A percentile compares a stretch with the other conserved stretches of the same genome.
phyloP scores from a whole-genome alignment of 2,797 vertebrate species.

The Podarcis siculus region DNA sequence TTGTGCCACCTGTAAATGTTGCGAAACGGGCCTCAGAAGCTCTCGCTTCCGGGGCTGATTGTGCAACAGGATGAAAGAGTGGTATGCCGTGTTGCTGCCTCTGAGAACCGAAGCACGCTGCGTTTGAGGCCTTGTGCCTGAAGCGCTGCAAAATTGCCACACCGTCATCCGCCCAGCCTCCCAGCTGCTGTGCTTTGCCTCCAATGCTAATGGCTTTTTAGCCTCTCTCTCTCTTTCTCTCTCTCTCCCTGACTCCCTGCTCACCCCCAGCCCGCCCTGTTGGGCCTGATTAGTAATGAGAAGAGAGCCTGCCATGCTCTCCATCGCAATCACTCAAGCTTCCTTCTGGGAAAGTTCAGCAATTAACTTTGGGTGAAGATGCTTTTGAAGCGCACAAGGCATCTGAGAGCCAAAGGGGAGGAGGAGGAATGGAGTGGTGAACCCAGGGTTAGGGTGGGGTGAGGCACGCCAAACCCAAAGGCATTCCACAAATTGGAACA shows the following conservation, averaged over 20 bases:
- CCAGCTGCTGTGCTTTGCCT: conserved; percentile 14
- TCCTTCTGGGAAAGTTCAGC: conserved; percentile 73
- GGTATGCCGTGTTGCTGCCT: background rate
- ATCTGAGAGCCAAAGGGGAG: background rate
- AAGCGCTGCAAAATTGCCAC: conserved; percentile 28
- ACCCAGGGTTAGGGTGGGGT: conserved; percentile 21
- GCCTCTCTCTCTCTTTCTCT: conserved; percentile 3
- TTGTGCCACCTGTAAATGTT: background rate
- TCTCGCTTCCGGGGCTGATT: background rate
- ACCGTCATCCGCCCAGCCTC: background rate
- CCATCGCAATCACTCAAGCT: conserved; percentile 60
- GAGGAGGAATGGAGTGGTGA: conserved; percentile 1
- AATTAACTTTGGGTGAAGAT: conserved; percentile 57
- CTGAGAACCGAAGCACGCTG: background rate
- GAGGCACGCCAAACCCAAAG: conserved; percentile 1
- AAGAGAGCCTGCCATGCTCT: conserved; percentile 41
- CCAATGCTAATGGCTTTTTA: conserved; percentile 38
- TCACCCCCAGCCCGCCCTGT: conserved; percentile 37
- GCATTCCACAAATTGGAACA: conserved; percentile 24
- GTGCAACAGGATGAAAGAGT: background rate
- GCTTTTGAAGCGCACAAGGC: conserved; percentile 18
- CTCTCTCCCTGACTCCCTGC: background rate
- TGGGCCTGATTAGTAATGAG: conserved; percentile 54
- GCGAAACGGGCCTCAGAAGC: background rate
- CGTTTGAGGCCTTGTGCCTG: background rate